Conservation (phyloP, 2,113 vertebrate species). For the Probosciger aterrimus region DNA sequence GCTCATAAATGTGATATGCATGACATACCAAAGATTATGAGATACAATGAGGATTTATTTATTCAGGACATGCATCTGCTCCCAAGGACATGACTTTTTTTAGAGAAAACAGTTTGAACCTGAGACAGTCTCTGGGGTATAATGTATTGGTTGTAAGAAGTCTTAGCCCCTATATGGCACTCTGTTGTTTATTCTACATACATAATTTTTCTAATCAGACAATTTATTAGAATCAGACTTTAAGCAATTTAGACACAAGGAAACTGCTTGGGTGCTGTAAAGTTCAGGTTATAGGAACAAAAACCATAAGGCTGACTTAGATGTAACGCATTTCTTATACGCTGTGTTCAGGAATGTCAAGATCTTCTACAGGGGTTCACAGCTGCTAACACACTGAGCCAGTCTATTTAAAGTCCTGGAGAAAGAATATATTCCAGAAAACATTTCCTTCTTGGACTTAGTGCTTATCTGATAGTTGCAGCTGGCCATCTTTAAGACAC, state of each 20-base stretch:
- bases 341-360: background rate
- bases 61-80: background rate
- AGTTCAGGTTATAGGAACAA: background rate
- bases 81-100: background rate
- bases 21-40: background rate
- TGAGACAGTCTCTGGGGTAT: background rate
- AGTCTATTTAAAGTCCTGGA: background rate
- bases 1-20: background rate
- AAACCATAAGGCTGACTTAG: background rate
- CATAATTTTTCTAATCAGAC: background rate
- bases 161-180: background rate
- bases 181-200: background rate
- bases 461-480: slow-evolving; percentile 2
- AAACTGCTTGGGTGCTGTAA: background rate
- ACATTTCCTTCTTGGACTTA: background rate
- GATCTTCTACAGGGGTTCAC: background rate
- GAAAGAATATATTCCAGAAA: background rate
- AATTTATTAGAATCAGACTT: background rate
- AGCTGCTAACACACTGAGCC: background rate
- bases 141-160: background rate
- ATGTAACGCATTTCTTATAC: background rate
- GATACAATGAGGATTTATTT: background rate
- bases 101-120: background rate
- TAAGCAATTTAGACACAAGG: background rate
- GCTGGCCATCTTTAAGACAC: background rate